Evolutionary conservation across 2,888 invertebrate species (phyloP), one percentile per base, ranked within the genome.

Genomic region (Sarcophaga carnaria): DNA sequence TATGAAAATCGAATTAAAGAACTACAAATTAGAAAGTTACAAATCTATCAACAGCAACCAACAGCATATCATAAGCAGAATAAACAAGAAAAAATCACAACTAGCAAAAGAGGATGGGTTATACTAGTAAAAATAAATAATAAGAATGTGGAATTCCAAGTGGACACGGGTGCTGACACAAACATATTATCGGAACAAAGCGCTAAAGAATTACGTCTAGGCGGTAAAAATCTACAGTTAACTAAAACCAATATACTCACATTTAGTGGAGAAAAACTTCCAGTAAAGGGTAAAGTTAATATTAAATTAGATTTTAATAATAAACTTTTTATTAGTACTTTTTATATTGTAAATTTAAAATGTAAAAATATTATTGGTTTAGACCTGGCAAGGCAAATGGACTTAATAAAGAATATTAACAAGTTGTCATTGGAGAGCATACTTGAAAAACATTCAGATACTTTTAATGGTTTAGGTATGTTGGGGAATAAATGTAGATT

Each of bases 251-350:
- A 49, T 49, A 69, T 49, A 49, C 49, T 69, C 47, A 80, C 66
- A 76, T 85, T 85, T 66, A 80, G 80, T 45, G 71, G 85, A 17
- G 80, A 85, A 70, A 77, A 76, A 20, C 27, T 85, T 22, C 85
- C 75, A 6, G 27, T 76, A 49, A 37, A 76, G 45, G 80, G 80
- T 20, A 63, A 64, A 60, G 10, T 62, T 22, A 20, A 64, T 66
- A n/a, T 80, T 60, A 72, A 54, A 66, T 71, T 71, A 37, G 20
- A 3, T 45, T 77, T 72, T 54, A 45, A 85, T 12, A 47, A 77
- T 54, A 71, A 67, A 25, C 14, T 59, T 12, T 70, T 59, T 71
- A 22, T 14, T 70, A 70, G 54, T 75, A 22, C 37, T 70, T 80
- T 85, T 76, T 70, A 80, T 70, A 45, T 85, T 14, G 27, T 80